These are phyloP conservation scores for Caenorhabditis sulstoni DNA, from an alignment of 2,888 invertebrate species.

Conservation along the genomic window DNA sequence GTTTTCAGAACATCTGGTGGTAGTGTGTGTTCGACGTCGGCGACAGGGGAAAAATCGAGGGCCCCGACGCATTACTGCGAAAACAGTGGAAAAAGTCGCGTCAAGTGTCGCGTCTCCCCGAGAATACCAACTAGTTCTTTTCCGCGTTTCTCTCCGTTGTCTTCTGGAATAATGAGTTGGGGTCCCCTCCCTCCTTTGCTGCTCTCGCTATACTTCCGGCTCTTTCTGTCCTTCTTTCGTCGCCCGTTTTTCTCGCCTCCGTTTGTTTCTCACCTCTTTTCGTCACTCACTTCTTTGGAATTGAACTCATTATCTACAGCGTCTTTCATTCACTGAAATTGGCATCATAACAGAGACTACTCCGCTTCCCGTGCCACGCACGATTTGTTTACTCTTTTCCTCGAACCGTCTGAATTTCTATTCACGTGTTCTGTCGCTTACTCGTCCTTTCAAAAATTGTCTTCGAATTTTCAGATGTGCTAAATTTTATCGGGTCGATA, in stretches of 20 bases:
- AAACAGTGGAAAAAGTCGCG: not conserved
- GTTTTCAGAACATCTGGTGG: not conserved
- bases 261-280: slow-evolving; percentile 2
- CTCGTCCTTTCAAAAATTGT: not conserved
- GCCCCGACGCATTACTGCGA: not conserved
- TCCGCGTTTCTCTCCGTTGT: slow-evolving; percentile 1
- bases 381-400: not conserved
- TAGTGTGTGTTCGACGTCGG: not conserved
- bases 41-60: not conserved
- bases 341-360: slow-evolving; percentile 23
- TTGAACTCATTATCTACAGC: slow-evolving; percentile 49
- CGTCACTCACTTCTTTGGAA: slow-evolving; percentile 21
- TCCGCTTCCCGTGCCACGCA: not conserved
- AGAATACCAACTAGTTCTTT: slow-evolving; percentile 6
- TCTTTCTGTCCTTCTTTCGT: slow-evolving; percentile 27
- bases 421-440: slow-evolving; percentile 17
- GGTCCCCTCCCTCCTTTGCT: slow-evolving; percentile 4
- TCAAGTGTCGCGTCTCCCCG: not conserved
- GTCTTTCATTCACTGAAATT: slow-evolving; percentile 20
- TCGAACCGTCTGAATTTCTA: not conserved
- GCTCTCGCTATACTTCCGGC: slow-evolving; percentile 46
- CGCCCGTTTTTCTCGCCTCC: slow-evolving; percentile 20
- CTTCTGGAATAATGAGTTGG: slow-evolving; percentile 42
- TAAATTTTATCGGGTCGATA: slow-evolving; percentile 53
- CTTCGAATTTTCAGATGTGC: slow-evolving; percentile 56